Conservation (phyloP, 2,113 vertebrate genomes). For the Drymodes brunneopygia region DNA sequence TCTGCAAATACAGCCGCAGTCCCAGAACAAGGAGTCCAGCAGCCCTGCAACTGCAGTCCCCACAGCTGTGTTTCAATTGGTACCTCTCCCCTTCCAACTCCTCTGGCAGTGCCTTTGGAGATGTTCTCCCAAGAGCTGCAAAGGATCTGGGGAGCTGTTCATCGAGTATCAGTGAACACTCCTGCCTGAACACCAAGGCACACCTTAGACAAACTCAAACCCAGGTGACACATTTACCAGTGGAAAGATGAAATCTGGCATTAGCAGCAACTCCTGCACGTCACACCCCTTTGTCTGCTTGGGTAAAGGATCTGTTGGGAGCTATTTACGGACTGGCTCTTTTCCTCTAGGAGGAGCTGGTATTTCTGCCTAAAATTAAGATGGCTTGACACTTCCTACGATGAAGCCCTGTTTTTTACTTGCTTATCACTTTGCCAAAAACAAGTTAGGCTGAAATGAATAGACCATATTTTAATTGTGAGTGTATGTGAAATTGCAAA, state of each 20-base stretch:
- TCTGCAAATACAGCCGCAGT: fast-evolving
- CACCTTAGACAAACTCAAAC: neutral
- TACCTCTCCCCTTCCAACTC: neutral
- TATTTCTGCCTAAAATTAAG: conserved; percentile 66
- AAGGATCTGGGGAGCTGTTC: neutral
- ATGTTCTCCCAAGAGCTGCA: neutral
- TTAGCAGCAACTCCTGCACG: neutral
- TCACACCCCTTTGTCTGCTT: conserved; percentile 55
- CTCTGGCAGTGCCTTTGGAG: neutral
- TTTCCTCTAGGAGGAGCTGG: conserved; percentile 64
- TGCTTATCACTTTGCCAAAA: conserved; percentile 55
- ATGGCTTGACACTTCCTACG: conserved; percentile 60
- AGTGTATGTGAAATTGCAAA: neutral
- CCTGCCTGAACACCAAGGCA: neutral
- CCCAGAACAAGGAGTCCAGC: neutral
- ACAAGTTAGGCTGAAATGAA: conserved; percentile 43
- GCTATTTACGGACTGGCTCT: conserved; percentile 47
- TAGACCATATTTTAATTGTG: neutral
- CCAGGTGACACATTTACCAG: neutral
- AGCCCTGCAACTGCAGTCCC: neutral
- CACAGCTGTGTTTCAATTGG: neutral
- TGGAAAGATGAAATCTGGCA: conserved; percentile 7
- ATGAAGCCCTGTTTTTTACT: conserved; percentile 49
- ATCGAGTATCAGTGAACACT: neutral
- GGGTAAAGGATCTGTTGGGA: conserved; percentile 44